Base-by-base conservation (phyloP, 2,113 vertebrate genomes). In the Cyanoramphus novaezelandiae region DNA sequence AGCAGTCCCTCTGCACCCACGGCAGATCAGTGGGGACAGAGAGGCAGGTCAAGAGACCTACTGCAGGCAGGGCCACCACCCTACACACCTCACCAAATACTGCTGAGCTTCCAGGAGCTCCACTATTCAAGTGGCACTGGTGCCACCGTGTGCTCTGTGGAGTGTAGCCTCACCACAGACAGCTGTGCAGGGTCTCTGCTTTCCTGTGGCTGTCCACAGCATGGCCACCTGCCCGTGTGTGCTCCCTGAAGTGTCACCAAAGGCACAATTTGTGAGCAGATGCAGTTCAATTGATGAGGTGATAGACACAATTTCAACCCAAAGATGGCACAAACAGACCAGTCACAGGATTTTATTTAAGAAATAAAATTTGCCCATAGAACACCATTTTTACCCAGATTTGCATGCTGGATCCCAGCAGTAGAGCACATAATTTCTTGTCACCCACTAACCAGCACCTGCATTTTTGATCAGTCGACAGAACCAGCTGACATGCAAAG, bases 271-370 rank as follows among this genome's bases (percentile, higher is more conserved):
- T 44, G 70, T 21, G 41, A 80, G 39, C 27, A 43, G 49, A 37
- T 2, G 14, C 3, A 8, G 35, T 5, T 27, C 27, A 52, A 52
- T 2, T 69, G 74, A 9, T 14, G 14, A 49, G 43, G 46, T 18
- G 29, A 21, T 31, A 93, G 49, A 24, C 25, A 25, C 17, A 9
- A 63, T 47, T 90, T 62, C 60, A 67, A 46, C 33, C 44, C 25
- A 33, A 67, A 59, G 35, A 4, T 3, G 0, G 35, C 83, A 91
- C 47, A 79, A 39, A 70, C 17, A 82, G 39, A 94, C 39, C 39
- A 44, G 33, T 78, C 50, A 29, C 0, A 82, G 24, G 29, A n/a
- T 62, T 96, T 97, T 97, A 97, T 95, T 95, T 29, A 55, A 55
- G 25, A 55, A 33, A 55, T 33, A 83, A 31, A 59, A 70, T 49